Evolutionary conservation across 2,113 vertebrate species (phyloP), one percentile per base, ranked within the genome.

Genomic region (Notothenia rossii): DNA sequence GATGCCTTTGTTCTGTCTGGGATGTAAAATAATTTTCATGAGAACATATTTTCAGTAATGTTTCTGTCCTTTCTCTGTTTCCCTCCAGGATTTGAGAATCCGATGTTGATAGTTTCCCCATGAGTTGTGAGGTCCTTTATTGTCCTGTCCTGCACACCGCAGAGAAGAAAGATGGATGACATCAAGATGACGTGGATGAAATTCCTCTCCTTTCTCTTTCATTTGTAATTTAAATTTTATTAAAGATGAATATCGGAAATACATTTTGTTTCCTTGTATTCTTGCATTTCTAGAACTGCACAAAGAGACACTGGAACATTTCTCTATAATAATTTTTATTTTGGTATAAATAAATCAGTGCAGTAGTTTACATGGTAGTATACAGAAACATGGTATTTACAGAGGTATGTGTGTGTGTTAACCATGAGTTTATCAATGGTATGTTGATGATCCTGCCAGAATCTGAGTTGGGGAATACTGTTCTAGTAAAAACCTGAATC

Each of bases 191-290:
- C 69, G 81, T 74, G 60, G 69, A 86, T 86, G 10, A 77, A 81
- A 70, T 74, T 51, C 6, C 53, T 56, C 33, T 72, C 49, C 64
- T 69, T 64, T 58, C 75, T 50, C 2, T 70, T 73, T 85, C n/a
- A 89, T 92, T 87, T 93, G 88, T 92, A 88, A 91, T 87, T 88
- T 86, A 86, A 88, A 61, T 53, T 82, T 36, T 85, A 92, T 87
- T 91, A 87, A 93, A 91, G 61, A 66, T 80, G 48, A 46, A 72
- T 65, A 69, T 74, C 5, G 5, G 43, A 81, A 76, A 59, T 36
- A 2, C 17, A 46, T 17, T 14, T 51, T 43, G n/a, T 51, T 9
- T 46, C 14, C 1, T 45, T 72, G 61, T 73, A 0, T 79, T 74
- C 0, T 59, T 82, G 0, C 10, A 9, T 65, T 68, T 46, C 11